phyloP scores from a whole-genome alignment of 1,140 invertebrate genomes.

The Diorhabda elongata region DNA sequence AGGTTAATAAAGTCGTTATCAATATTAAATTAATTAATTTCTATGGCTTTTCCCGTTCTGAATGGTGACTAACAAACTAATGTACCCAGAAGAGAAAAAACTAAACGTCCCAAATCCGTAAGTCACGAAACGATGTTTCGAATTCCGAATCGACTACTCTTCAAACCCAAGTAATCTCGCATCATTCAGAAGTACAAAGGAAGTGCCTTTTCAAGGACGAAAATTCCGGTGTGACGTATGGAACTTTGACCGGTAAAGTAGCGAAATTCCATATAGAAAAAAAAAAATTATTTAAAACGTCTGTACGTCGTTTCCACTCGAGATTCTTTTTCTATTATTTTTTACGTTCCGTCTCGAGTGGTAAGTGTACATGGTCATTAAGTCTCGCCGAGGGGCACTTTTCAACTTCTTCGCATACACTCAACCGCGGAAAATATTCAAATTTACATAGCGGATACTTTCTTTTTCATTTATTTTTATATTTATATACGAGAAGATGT shows the following conservation, averaged over 20 bases:
- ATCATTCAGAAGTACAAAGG: slow-evolving; percentile 1
- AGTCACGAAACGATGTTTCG: too few relatives aligned
- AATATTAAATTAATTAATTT: too few relatives aligned
- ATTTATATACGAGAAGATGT: too few relatives aligned
- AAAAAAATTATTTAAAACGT: background rate
- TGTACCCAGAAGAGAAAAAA: too few relatives aligned
- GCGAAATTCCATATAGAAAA: background rate
- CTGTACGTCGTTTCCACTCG: background rate
- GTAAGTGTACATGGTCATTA: slow-evolving; percentile 10
- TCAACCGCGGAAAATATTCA: too few relatives aligned
- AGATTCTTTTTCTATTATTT: slow-evolving; percentile 8
- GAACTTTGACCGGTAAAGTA: background rate
- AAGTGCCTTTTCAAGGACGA: background rate
- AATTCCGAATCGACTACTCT: background rate
- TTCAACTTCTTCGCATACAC: background rate
- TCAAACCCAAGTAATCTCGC: background rate
- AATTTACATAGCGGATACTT: too few relatives aligned
- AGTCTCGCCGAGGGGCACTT: slow-evolving; percentile 5
- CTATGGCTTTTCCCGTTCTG: too few relatives aligned
- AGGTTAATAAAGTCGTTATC: too few relatives aligned
- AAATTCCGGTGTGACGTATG: background rate
- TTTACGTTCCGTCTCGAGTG: slow-evolving; percentile 5
- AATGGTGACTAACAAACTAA: too few relatives aligned
- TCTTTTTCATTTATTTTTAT: too few relatives aligned
- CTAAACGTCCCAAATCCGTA: too few relatives aligned